Conservation (phyloP, 2,888 invertebrate genomes). For the Lasioglossum pauxillum region DNA sequence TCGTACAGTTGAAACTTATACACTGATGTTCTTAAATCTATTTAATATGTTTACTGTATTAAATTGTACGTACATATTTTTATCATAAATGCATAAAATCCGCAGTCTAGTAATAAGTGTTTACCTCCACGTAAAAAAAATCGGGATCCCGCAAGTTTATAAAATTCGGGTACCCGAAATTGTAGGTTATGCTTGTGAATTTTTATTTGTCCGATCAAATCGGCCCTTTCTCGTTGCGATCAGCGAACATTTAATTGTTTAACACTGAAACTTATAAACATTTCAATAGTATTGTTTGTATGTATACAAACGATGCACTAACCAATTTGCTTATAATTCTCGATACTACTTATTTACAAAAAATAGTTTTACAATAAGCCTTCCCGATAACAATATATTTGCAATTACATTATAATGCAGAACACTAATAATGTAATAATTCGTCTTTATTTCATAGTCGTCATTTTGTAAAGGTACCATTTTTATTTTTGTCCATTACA, state of each 20-base stretch:
- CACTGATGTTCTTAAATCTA: too few species aligned
- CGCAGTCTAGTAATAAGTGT: too few species aligned
- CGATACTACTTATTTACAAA: neutral
- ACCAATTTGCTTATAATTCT: neutral
- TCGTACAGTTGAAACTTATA: too few species aligned
- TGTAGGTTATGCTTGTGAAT: neutral
- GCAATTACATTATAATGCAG: neutral
- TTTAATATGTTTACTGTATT: too few species aligned
- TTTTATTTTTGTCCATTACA: too few species aligned
- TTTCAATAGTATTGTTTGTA: neutral
- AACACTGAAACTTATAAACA: neutral
- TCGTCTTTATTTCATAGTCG: neutral
- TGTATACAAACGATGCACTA: neutral
- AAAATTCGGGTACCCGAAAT: too few species aligned
- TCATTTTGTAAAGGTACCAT: neutral
- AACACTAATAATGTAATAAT: neutral
- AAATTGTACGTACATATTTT: too few species aligned
- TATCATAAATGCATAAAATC: too few species aligned
- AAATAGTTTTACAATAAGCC: neutral
- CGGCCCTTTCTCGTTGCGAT: too few species aligned
- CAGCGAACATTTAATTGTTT: neutral
- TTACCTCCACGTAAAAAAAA: too few species aligned
- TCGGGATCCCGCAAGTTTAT: too few species aligned
- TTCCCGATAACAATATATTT: neutral
- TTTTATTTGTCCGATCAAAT: neutral